Conservation (phyloP, 2,797 vertebrate genomes). For the Arrhamphus sclerolepis region DNA sequence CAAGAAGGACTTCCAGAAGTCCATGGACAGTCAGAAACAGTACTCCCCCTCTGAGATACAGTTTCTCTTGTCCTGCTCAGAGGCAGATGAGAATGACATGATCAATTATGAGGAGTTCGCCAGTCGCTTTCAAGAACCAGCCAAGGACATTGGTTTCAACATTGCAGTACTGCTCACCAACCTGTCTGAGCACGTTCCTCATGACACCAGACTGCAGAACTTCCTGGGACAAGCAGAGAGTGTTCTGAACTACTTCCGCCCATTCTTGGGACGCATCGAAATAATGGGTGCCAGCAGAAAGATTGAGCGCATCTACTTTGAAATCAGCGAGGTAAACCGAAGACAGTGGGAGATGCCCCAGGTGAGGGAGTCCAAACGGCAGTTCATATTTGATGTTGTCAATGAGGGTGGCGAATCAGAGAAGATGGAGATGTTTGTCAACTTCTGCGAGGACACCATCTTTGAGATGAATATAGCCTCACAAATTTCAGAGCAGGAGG, state of each 20-base stretch:
- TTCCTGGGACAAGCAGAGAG: conserved; percentile 91
- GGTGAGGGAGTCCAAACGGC: conserved; percentile 94
- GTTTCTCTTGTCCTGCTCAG: conserved; percentile 94
- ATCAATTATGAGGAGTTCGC: conserved; percentile 94
- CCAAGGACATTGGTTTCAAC: conserved; percentile 97
- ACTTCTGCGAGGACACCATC: conserved; percentile 98
- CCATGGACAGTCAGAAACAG: conserved; percentile 98
- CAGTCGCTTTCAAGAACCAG: conserved; percentile 91
- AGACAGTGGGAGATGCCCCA: conserved; percentile 99
- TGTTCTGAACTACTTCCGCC: conserved; percentile 94
- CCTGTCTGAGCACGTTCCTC: conserved; percentile 93
- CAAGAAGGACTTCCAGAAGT: conserved; percentile 98
- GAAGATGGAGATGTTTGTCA: conserved; percentile 99
- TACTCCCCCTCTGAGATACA: conserved; percentile 91
- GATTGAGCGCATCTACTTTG: conserved; percentile 97
- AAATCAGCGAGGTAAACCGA: conserved; percentile 95
- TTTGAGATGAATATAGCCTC: conserved; percentile 99
- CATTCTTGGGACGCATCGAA: conserved; percentile 93
- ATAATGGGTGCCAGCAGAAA: conserved; percentile 95
- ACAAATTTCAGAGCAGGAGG: conserved; percentile 93
- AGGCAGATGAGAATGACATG: conserved; percentile 98
- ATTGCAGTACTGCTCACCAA: conserved; percentile 95
- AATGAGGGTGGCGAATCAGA: conserved; percentile 95
- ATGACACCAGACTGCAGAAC: conserved; percentile 88
- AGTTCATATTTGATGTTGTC: conserved; percentile 98